phyloP scores from a whole-genome alignment of 2,888 invertebrate species.

The Pandemis heparana region DNA sequence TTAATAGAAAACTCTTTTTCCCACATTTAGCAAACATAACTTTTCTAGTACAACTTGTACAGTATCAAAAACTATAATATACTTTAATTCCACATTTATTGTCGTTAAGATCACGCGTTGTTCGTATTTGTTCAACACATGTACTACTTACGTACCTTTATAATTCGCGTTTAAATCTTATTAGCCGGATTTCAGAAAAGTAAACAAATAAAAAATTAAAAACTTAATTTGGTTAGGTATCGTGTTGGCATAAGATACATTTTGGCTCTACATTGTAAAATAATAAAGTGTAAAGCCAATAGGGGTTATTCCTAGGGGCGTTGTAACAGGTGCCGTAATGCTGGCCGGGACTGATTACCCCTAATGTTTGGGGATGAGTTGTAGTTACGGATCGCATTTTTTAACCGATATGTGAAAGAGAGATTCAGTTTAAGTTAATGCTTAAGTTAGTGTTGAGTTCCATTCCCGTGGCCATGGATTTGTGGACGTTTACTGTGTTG shows the following conservation, averaged over 20 bases:
- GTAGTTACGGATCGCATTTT: constrained; percentile 43
- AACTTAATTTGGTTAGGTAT: constrained; percentile 37
- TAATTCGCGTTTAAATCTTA: constrained; percentile 62
- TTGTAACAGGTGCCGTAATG: constrained; percentile 69
- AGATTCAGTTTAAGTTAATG: constrained; percentile 37
- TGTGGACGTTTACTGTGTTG: too few species aligned
- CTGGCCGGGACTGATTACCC: constrained; percentile 62
- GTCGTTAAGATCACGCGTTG: background rate
- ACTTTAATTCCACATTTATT: background rate
- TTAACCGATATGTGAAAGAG: constrained; percentile 12
- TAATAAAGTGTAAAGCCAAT: constrained; percentile 59
- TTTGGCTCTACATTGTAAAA: constrained; percentile 43
- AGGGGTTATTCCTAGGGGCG: constrained; percentile 52
- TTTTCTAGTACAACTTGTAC: too few species aligned
- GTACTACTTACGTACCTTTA: constrained; percentile 48
- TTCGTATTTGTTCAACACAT: constrained; percentile 30
- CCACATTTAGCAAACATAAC: too few species aligned
- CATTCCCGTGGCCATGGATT: too few species aligned
- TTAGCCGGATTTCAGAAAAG: constrained; percentile 58
- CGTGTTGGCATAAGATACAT: constrained; percentile 44
- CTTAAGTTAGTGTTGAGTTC: too few species aligned
- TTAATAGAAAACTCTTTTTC: too few species aligned
- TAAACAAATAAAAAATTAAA: constrained; percentile 43
- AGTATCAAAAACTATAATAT: too few species aligned
- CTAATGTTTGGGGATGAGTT: constrained; percentile 66